Conservation (phyloP, 2,113 vertebrate genomes). For the Hyla sarda region DNA sequence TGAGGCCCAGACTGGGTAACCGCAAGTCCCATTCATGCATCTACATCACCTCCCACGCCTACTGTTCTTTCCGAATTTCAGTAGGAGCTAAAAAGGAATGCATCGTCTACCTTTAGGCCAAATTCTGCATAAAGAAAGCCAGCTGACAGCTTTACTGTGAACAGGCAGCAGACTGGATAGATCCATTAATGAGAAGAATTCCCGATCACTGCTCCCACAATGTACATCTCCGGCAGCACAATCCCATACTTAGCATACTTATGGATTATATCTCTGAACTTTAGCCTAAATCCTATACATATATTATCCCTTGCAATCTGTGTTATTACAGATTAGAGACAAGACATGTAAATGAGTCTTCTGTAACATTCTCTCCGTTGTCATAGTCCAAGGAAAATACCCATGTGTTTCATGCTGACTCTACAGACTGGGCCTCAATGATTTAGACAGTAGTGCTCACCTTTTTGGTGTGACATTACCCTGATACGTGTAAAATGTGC, state of each 20-base stretch:
- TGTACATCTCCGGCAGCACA: not conserved
- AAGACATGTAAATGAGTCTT: not conserved
- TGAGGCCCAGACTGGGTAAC: slow-evolving; percentile 28
- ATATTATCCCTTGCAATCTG: slow-evolving; percentile 19
- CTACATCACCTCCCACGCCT: not conserved
- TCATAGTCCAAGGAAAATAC: not conserved
- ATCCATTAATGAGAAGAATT: slow-evolving; percentile 44
- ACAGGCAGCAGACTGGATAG: not conserved
- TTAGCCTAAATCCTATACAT: slow-evolving; percentile 10
- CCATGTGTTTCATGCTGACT: not conserved
- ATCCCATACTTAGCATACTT: slow-evolving; percentile 48
- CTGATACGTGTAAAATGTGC: not conserved
- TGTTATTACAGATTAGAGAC: not conserved
- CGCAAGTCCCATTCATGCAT: slow-evolving; percentile 17
- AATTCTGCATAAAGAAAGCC: slow-evolving; percentile 26
- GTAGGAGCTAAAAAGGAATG: slow-evolving; percentile 25
- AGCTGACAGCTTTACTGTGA: slow-evolving; percentile 40
- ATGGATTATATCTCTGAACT: slow-evolving; percentile 32
- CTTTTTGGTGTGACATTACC: slow-evolving; percentile 24
- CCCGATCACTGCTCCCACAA: not conserved
- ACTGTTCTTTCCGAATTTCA: not conserved
- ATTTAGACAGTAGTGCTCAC: not conserved
- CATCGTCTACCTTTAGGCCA: slow-evolving; percentile 42
- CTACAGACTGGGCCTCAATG: not conserved
- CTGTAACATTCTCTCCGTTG: not conserved